These are phyloP conservation scores for Ischnura elegans DNA, from an alignment of 2,888 invertebrate species.

Conservation along the genomic window DNA sequence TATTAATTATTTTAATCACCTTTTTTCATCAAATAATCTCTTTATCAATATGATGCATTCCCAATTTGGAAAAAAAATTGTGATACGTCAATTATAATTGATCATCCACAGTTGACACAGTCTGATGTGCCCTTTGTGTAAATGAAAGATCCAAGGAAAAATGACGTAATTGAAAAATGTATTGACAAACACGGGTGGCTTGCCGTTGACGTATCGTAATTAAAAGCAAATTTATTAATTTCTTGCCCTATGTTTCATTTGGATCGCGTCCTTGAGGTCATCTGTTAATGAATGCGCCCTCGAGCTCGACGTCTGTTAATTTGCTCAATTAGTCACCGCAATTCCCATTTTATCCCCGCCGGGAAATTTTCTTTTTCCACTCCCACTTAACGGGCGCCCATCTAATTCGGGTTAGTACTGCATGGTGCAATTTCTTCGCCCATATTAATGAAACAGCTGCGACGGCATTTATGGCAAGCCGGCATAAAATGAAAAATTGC, in stretches of 20 bases:
- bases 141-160: not conserved
- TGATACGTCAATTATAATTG: not conserved
- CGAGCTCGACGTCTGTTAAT: not conserved
- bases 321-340: not conserved
- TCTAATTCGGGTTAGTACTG: not conserved
- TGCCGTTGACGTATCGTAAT: not conserved
- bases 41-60: too few relatives aligned
- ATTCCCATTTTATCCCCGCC: not conserved
- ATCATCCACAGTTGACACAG: not conserved
- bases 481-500: not conserved
- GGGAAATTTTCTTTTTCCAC: not conserved
- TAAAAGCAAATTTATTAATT: not conserved
- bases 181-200: not conserved
- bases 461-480: conserved; percentile 2
- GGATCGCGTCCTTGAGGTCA: not conserved
- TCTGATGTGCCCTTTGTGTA: not conserved
- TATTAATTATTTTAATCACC: too few relatives aligned
- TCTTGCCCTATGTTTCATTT: not conserved
- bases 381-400: not conserved
- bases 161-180: not conserved
- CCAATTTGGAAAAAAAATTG: too few relatives aligned
- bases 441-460: conserved; percentile 15
- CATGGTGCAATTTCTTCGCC: not conserved
- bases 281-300: not conserved
- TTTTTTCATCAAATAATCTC: too few relatives aligned